phyloP scores from a whole-genome alignment of 1,140 invertebrate genomes.

The Heliconius eleuchia region DNA sequence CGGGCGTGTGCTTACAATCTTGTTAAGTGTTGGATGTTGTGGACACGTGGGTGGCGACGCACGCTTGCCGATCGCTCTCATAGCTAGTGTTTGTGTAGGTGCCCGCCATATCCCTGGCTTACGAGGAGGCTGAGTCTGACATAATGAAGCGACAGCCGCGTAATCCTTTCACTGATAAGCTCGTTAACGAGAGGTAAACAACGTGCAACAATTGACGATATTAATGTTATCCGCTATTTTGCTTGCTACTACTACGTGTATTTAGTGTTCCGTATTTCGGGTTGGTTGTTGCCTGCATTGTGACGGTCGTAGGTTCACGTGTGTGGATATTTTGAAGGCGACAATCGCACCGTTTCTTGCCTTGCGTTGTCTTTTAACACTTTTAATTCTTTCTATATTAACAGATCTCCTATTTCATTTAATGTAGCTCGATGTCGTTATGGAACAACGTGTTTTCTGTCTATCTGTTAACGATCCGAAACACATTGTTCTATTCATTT shows the following conservation, averaged over 20 bases:
- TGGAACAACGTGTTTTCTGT: slow-evolving; percentile 58
- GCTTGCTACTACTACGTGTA: slow-evolving; percentile 75
- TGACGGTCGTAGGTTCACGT: slow-evolving; percentile 59
- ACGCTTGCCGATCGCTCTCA: slow-evolving; percentile 65
- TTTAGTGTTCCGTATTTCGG: slow-evolving; percentile 73
- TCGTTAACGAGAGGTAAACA: slow-evolving; percentile 98
- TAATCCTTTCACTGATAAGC: slow-evolving; percentile 97
- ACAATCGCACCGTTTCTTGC: slow-evolving; percentile 71
- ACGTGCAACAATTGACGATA: slow-evolving; percentile 55
- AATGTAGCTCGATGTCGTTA: slow-evolving; percentile 69
- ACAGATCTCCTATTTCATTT: slow-evolving; percentile 61
- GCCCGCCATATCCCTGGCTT: slow-evolving; percentile 99
- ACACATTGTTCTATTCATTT: slow-evolving; percentile 65
- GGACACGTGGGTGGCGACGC: slow-evolving; percentile 52
- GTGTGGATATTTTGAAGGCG: slow-evolving; percentile 70
- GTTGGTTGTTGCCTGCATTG: slow-evolving; percentile 76
- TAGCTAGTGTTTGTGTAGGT: slow-evolving; percentile 88
- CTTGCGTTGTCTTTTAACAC: slow-evolving; percentile 70
- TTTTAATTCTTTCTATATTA: slow-evolving; percentile 52
- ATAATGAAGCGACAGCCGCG: slow-evolving; percentile 99
- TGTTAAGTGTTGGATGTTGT: slow-evolving; percentile 76
- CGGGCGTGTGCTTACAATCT: slow-evolving; percentile 59
- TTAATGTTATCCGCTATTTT: slow-evolving; percentile 74
- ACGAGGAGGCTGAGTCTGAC: slow-evolving; percentile 99
- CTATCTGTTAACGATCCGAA: slow-evolving; percentile 31